Conservation (phyloP, 35 echinoderm and acorn worm genomes). For the Ophioderma brevispina region DNA sequence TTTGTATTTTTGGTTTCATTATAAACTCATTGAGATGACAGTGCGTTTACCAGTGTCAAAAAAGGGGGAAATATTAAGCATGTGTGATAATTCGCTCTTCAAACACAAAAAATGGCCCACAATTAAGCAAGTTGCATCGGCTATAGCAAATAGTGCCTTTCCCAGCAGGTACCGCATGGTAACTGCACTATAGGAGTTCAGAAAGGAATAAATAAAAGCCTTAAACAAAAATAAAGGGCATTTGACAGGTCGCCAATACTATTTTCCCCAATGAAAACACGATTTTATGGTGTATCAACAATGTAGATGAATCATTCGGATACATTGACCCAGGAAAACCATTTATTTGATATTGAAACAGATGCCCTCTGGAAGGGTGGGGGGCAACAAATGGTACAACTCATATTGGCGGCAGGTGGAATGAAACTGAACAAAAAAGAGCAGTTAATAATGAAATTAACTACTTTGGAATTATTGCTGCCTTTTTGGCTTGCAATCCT, state of each 20-base stretch:
- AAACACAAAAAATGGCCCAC: background rate
- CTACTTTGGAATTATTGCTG: constrained; percentile 47
- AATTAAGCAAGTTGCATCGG: constrained; percentile 59
- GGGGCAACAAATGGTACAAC: constrained; percentile 52
- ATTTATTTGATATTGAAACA: constrained; percentile 19
- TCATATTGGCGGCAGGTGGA: constrained; percentile 57
- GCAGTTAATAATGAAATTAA: constrained; percentile 46
- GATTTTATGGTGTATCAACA: constrained; percentile 69
- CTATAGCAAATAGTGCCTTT: constrained; percentile 64
- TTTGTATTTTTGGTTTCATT: constrained; percentile 1
- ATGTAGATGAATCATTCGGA: background rate
- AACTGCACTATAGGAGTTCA: constrained; percentile 62
- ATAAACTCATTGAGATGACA: constrained; percentile 27
- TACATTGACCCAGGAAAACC: constrained; percentile 30
- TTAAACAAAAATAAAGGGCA: constrained; percentile 57
- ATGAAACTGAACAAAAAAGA: background rate
- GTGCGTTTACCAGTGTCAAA: background rate
- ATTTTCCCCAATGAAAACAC: constrained; percentile 25
- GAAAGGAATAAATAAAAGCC: constrained; percentile 58
- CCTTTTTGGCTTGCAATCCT: constrained; percentile 47
- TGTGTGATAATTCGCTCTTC: background rate
- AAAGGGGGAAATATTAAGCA: background rate
- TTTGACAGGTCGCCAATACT: no score
- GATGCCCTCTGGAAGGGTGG: constrained; percentile 67
- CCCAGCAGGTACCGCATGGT: constrained; percentile 66